Evolutionary conservation across 2,888 invertebrate genomes (phyloP).

Genomic region (Lumbricus terrestris): DNA sequence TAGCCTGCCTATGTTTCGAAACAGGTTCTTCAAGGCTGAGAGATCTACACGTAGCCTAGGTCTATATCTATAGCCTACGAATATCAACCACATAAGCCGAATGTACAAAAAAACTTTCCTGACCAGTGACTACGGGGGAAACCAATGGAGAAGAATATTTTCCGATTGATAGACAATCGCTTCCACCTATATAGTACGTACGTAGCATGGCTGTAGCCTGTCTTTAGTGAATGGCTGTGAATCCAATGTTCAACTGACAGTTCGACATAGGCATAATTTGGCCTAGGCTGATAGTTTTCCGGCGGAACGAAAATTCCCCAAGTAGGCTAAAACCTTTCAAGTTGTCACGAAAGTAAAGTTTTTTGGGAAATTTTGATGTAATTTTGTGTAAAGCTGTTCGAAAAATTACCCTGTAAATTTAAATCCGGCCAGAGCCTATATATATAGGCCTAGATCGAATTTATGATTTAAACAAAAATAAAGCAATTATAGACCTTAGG

Average conservation of each 20-base stretch:
- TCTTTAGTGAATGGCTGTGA: neutral
- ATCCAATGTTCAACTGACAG: neutral
- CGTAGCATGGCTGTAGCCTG: too few relatives aligned
- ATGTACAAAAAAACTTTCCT: neutral
- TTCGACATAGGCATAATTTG: too few relatives aligned
- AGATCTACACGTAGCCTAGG: too few relatives aligned
- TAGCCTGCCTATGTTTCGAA: neutral
- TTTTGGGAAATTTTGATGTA: neutral
- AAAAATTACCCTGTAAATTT: neutral
- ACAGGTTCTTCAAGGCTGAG: too few relatives aligned
- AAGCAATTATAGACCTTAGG: too few relatives aligned
- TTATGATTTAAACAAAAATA: too few relatives aligned
- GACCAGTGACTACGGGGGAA: neutral
- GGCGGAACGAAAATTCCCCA: neutral
- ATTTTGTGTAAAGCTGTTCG: neutral
- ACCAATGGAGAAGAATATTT: neutral
- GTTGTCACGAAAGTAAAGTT: neutral
- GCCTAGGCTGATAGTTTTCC: too few relatives aligned
- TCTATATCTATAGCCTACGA: too few relatives aligned
- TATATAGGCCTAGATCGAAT: too few relatives aligned
- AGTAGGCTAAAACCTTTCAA: neutral
- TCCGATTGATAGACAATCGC: neutral
- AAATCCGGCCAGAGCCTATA: too few relatives aligned
- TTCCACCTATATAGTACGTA: neutral
- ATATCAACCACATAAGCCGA: neutral